A percentile compares a stretch with the other conserved stretches of the same genome.
Evolutionary conservation across 2,113 vertebrate genomes (phyloP).

Genomic region (Dendrocopos noguchii): DNA sequence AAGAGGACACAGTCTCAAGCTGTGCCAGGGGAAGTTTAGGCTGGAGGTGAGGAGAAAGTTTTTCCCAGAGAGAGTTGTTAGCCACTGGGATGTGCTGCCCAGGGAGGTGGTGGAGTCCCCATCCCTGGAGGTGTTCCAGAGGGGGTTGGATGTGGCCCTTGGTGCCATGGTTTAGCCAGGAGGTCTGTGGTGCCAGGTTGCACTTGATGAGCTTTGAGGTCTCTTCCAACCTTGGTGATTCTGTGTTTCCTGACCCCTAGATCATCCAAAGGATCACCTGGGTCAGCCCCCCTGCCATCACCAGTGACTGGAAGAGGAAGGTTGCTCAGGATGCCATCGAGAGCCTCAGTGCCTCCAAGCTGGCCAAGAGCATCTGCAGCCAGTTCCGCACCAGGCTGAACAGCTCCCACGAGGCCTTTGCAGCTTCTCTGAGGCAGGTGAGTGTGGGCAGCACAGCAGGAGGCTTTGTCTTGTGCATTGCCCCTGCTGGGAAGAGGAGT

Average conservation of each 20-base stretch:
- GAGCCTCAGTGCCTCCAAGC: slow-evolving; percentile 94
- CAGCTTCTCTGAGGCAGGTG: slow-evolving; percentile 94
- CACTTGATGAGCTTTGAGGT: too few species aligned
- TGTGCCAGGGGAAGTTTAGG: too few species aligned
- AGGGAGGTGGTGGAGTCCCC: too few species aligned
- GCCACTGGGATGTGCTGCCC: too few species aligned
- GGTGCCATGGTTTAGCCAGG: too few species aligned
- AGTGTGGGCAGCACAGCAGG: neutral
- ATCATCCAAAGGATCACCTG: slow-evolving; percentile 94
- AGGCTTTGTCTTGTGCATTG: neutral
- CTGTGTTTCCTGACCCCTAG: slow-evolving; percentile 59
- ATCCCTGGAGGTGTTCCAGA: too few species aligned
- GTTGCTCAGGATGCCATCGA: slow-evolving; percentile 98
- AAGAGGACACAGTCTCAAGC: too few species aligned
- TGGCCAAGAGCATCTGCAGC: slow-evolving; percentile 97
- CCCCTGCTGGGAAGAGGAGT: fast-evolving
- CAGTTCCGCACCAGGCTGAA: slow-evolving; percentile 95
- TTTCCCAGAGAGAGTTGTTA: too few species aligned
- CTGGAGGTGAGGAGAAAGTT: too few species aligned
- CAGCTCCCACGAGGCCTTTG: slow-evolving; percentile 96
- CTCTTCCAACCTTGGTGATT: too few species aligned
- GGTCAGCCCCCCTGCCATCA: slow-evolving; percentile 93
- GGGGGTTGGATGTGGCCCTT: too few species aligned
- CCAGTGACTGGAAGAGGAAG: slow-evolving; percentile 94
- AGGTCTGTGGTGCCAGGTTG: too few species aligned